Evolutionary conservation across 92 coral and sea anemone species (phyloP).

Genomic region (Hydrozoanthus gracilis): DNA sequence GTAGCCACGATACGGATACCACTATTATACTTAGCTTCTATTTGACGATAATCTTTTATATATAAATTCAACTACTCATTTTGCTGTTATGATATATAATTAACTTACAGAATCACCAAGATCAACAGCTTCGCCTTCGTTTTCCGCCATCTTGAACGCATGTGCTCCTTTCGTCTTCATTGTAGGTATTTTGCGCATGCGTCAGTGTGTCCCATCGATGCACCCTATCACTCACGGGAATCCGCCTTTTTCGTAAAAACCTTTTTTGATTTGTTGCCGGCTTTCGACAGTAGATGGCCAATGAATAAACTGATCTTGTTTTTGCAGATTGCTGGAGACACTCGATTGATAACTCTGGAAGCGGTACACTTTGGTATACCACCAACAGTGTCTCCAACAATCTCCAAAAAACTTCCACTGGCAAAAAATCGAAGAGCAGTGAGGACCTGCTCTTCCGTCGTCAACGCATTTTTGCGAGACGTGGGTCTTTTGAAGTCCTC

Average conservation of each 20-base stretch:
- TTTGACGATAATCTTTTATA: too few species aligned
- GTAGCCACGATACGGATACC: too few species aligned
- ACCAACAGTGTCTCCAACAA: conserved; percentile 10
- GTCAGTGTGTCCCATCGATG: conserved; percentile 6
- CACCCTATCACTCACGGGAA: conserved; percentile 14
- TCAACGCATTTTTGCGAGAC: conserved; percentile 4
- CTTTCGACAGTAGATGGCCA: conserved; percentile 11
- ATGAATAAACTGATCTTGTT: neutral
- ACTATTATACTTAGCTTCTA: too few species aligned
- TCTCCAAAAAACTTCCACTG: conserved; percentile 17
- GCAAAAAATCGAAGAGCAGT: conserved; percentile 18
- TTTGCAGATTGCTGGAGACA: neutral
- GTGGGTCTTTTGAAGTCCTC: conserved; percentile 6
- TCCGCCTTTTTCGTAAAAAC: conserved; percentile 2
- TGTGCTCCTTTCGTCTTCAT: neutral
- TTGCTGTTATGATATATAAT: too few species aligned
- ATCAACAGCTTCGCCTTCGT: too few species aligned
- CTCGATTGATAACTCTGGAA: neutral
- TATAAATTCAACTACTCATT: too few species aligned
- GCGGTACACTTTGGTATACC: conserved; percentile 17
- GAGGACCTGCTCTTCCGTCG: conserved; percentile 9
- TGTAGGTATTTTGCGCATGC: neutral
- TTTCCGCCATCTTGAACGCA: too few species aligned
- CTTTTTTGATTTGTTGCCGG: neutral
- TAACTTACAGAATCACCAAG: too few species aligned